Base-by-base conservation (phyloP, 1,140 invertebrate genomes). In the Drosophila asahinai region DNA sequence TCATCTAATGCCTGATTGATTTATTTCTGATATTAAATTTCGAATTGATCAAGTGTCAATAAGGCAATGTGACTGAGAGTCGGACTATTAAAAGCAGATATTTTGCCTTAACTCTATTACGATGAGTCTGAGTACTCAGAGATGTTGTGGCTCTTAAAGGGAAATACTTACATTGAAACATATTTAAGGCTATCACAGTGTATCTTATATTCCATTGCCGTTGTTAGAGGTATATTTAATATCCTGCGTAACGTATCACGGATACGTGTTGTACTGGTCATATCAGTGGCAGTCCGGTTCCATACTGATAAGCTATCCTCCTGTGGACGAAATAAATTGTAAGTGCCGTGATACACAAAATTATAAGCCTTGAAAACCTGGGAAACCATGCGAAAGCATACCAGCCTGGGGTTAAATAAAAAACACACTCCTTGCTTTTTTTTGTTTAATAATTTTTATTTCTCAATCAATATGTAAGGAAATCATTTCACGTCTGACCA, bases 301-400 rank as follows among this genome's bases (percentile, higher is more conserved):
- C 99, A 99, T 81, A 99, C 96, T 80, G 98, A 99, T 87, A 99
- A 96, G 92, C 99, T 97, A 93, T 99, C 99, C 94, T 99, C 99
- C 96, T 99, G 94, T 22, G 43, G 60, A 22, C 30, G n/a, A 60
- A 58, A 61, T 2, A 48, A 43, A 62, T 15, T 7, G 33, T 66
- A 7, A 54, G 19, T 66, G 8, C 9, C 9, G 1, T 6, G 17
- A 14, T 43, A 19, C 3, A 45, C n/a, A 40, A 17, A 36, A 3
- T 22, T 14, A 62, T 15, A n/a, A 11, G 1, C 12, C 5, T 27
- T 38, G 5, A 9, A 52, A 33, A 9, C 47, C 70, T 58, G 78
- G 65, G 64, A 86, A 89, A 80, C 84, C 83, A 66, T 66, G 43
- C 22, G 15, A 54, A 9, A 5, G 9, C 30, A 27, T 6, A 19